Percentiles rank a stretch among this genome's conserved stretches.
Conservation (phyloP, 2,797 vertebrate species). For the Moxostoma hubbsi region DNA sequence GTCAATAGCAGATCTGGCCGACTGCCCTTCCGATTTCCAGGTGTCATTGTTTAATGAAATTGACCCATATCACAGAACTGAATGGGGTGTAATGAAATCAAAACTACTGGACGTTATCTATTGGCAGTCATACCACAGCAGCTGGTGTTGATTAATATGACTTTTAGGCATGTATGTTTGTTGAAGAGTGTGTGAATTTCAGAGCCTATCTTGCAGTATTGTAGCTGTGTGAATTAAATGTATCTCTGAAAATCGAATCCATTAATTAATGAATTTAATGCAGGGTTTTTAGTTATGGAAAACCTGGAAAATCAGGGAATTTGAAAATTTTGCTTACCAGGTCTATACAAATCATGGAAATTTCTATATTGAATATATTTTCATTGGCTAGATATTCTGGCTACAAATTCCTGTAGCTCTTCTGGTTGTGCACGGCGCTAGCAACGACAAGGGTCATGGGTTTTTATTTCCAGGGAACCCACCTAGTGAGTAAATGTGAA, state of each 20-base stretch:
- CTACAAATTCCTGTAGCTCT: too few relatives aligned
- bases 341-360: too few relatives aligned
- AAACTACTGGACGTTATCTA: conserved; percentile 60
- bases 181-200: conserved; percentile 13
- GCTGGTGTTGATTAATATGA: conserved; percentile 66
- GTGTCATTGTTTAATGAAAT: conserved; percentile 69
- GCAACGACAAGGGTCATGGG: too few relatives aligned
- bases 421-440: too few relatives aligned
- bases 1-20: conserved; percentile 38
- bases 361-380: too few relatives aligned
- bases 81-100: conserved; percentile 65
- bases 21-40: conserved; percentile 57
- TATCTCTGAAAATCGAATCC: background rate
- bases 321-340: too few relatives aligned
- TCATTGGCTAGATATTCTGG: too few relatives aligned
- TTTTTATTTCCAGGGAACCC: too few relatives aligned
- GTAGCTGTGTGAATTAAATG: background rate
- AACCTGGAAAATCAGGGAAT: too few relatives aligned
- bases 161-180: conserved; percentile 34
- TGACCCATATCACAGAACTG: conserved; percentile 71
- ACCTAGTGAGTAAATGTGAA: too few relatives aligned
- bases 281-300: background rate
- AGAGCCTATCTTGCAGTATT: background rate
- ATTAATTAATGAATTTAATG: background rate
- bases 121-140: conserved; percentile 68